A percentile compares a stretch with the other conserved stretches of the same genome.
Conservation (phyloP, 1,140 invertebrate species). For the Marisa cornuarietis region DNA sequence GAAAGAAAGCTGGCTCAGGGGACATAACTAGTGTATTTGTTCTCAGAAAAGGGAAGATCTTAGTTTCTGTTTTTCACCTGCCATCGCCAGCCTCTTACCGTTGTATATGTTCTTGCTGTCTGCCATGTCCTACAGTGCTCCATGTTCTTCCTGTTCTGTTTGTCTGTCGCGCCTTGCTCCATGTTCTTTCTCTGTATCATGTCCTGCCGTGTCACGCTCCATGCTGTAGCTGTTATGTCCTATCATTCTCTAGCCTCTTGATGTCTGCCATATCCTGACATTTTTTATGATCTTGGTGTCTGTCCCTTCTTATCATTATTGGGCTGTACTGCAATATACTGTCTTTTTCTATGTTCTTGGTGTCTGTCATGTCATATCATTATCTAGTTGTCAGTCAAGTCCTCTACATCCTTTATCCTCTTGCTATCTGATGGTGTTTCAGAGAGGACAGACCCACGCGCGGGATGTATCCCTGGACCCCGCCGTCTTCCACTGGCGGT, state of each 20-base stretch:
- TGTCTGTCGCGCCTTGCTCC: not conserved
- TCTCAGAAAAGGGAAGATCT: too few relatives aligned
- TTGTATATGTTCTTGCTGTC: constrained; percentile 1
- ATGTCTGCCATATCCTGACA: not conserved
- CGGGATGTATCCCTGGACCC: constrained; percentile 16
- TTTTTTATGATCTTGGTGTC: not conserved
- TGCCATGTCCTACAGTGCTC: not conserved
- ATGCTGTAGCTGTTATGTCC: too few relatives aligned
- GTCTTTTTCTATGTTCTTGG: not conserved
- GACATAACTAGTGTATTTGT: too few relatives aligned
- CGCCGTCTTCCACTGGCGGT: not conserved
- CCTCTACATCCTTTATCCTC: not conserved
- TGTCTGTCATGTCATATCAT: not conserved
- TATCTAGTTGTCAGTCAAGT: not conserved
- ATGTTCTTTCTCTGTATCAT: not conserved
- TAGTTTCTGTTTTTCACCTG: too few relatives aligned
- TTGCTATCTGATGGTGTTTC: not conserved
- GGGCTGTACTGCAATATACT: not conserved
- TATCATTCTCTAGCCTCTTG: not conserved
- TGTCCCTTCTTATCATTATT: not conserved
- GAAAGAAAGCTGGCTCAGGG: too few relatives aligned
- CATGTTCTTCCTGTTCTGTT: not conserved
- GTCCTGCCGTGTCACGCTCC: too few relatives aligned
- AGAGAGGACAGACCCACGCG: not conserved
- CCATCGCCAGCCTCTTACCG: not conserved